Conservation (phyloP, 2,113 vertebrate species). For the Centrocercus urophasianus region DNA sequence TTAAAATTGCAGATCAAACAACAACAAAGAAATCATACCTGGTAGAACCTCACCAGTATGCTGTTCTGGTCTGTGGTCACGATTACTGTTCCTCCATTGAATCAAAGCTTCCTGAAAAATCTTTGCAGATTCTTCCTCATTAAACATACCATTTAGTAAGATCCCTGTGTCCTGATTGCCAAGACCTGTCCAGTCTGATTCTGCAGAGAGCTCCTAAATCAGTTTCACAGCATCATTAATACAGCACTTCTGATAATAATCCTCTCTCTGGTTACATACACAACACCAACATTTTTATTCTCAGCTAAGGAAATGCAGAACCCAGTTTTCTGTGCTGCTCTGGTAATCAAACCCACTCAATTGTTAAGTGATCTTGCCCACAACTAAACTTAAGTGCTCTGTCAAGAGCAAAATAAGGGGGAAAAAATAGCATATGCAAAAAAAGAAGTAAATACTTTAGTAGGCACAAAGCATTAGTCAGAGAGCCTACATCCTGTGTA, state of each 20-base stretch:
- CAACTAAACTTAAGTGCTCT: neutral
- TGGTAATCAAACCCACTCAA: neutral
- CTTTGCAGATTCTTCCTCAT: constrained; percentile 81
- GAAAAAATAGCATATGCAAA: neutral
- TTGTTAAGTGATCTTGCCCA: neutral
- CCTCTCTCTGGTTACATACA: neutral
- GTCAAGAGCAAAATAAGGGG: neutral
- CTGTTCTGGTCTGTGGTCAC: neutral
- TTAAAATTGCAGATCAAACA: neutral
- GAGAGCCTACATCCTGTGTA: fast-evolving
- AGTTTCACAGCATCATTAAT: constrained; percentile 19
- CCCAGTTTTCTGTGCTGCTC: neutral
- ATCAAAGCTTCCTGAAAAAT: constrained; percentile 84
- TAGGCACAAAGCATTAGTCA: neutral
- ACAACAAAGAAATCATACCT: constrained; percentile 74
- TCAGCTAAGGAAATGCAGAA: neutral
- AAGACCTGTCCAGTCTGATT: neutral
- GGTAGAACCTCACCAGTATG: neutral
- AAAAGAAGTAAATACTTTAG: neutral
- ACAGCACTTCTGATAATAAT: neutral
- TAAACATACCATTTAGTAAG: constrained; percentile 77
- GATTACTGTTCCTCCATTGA: constrained; percentile 77
- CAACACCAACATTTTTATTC: neutral
- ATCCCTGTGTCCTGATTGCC: neutral
- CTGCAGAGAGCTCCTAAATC: constrained; percentile 51